These are phyloP conservation scores for Mamestra configurata DNA, from an alignment of 1,140 invertebrate species.

Conservation along the genomic window DNA sequence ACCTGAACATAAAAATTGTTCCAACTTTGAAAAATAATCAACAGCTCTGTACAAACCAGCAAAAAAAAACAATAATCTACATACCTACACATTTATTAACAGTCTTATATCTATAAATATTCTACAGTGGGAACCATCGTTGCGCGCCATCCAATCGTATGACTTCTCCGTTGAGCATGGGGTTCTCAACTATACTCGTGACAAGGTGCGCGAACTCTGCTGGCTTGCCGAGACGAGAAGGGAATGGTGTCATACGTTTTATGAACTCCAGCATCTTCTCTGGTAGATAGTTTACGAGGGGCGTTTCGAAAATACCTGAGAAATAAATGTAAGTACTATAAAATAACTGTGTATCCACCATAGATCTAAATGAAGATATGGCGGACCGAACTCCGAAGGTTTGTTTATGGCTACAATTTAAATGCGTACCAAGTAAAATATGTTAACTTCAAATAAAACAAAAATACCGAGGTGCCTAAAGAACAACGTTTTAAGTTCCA, in stretches of 20 bases:
- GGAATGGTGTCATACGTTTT: conserved; percentile 95
- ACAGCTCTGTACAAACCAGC: not conserved
- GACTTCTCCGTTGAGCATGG: conserved; percentile 97
- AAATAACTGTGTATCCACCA: not conserved
- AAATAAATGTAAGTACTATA: conserved; percentile 43
- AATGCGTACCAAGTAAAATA: no score
- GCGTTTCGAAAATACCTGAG: conserved; percentile 96
- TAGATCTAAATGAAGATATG: no score
- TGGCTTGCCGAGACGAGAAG: conserved; percentile 95
- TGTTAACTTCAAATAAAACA: no score
- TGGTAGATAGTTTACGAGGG: conserved; percentile 93
- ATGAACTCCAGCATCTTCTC: conserved; percentile 95
- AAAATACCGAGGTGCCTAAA: no score
- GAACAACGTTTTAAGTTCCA: no score
- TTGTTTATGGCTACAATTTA: no score
- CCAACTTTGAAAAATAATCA: no score
- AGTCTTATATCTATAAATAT: conserved; percentile 60
- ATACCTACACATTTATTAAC: conserved; percentile 63
- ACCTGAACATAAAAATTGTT: no score
- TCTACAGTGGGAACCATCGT: conserved; percentile 89
- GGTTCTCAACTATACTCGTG: conserved; percentile 96
- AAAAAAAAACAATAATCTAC: conserved; percentile 42
- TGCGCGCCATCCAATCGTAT: conserved; percentile 98
- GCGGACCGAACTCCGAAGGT: no score
- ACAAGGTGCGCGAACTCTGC: conserved; percentile 97